A percentile compares a stretch with the other conserved stretches of the same genome.
These are phyloP conservation scores for Xanthorhoe designata DNA, from an alignment of 2,888 invertebrate species.

Conservation along the genomic window DNA sequence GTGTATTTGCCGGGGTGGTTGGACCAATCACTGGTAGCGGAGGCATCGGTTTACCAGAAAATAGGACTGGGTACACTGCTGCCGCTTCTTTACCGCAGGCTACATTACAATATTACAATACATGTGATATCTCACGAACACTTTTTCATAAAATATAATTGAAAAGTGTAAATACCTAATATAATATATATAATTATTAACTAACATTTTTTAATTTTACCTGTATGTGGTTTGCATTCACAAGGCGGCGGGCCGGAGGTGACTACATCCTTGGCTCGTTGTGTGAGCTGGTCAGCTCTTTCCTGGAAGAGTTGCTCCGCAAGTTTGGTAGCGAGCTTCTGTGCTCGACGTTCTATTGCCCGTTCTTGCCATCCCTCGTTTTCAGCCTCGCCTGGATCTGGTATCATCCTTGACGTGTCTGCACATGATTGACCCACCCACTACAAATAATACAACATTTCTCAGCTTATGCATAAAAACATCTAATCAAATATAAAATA, in stretches of 20 bases:
- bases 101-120: not conserved
- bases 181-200: no score
- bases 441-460: conserved; percentile 46
- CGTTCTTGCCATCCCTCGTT: conserved; percentile 60
- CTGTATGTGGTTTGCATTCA: conserved; percentile 50
- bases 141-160: no score
- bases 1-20: conserved; percentile 18
- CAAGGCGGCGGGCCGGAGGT: conserved; percentile 63
- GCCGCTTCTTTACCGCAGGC: conserved; percentile 8
- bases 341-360: conserved; percentile 64
- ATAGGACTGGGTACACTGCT: conserved; percentile 16
- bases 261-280: conserved; percentile 60
- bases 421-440: conserved; percentile 74
- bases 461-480: not conserved
- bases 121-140: not conserved
- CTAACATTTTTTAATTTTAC: not conserved
- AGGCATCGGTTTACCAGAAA: not conserved
- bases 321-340: conserved; percentile 63
- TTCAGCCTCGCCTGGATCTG: conserved; percentile 49
- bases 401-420: conserved; percentile 51
- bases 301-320: conserved; percentile 69
- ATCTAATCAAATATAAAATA: not conserved
- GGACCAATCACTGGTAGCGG: conserved; percentile 12
- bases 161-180: no score
- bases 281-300: conserved; percentile 60